phyloP scores from a whole-genome alignment of 1,140 invertebrate species.

The Ylistrum balloti region DNA sequence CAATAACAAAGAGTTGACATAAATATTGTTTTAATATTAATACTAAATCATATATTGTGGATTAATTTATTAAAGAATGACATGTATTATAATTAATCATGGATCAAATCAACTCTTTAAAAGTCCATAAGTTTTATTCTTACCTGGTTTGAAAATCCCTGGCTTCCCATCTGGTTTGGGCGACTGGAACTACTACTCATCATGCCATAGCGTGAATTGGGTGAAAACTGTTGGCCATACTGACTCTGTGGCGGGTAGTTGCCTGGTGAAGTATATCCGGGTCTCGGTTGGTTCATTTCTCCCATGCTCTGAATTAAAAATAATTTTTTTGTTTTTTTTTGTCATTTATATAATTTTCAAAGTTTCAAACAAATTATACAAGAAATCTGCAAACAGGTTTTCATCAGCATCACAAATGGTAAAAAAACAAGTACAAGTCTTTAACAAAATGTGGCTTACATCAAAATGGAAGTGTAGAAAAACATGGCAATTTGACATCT shows the following conservation, averaged over 20 bases:
- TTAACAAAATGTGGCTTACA: no score
- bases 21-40: not conserved
- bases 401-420: no score
- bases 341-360: slow-evolving; percentile 13
- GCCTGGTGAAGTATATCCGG: slow-evolving; percentile 53
- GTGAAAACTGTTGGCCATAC: slow-evolving; percentile 57
- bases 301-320: slow-evolving; percentile 41
- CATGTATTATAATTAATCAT: not conserved
- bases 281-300: slow-evolving; percentile 54
- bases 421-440: no score
- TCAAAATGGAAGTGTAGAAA: no score
- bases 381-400: no score
- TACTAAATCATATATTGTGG: not conserved
- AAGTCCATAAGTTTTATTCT: not conserved
- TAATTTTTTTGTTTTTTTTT: slow-evolving; percentile 13
- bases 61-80: slow-evolving; percentile 24
- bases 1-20: not conserved
- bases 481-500: no score
- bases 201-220: slow-evolving; percentile 56
- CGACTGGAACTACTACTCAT: slow-evolving; percentile 21
- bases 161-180: slow-evolving; percentile 48
- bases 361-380: no score
- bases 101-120: not conserved
- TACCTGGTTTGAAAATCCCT: slow-evolving; percentile 56
- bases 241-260: slow-evolving; percentile 54